phyloP scores from a whole-genome alignment of 30 jellyfish, hydroid and myxozoan species.

The Chrysaora quinquecirrha region DNA sequence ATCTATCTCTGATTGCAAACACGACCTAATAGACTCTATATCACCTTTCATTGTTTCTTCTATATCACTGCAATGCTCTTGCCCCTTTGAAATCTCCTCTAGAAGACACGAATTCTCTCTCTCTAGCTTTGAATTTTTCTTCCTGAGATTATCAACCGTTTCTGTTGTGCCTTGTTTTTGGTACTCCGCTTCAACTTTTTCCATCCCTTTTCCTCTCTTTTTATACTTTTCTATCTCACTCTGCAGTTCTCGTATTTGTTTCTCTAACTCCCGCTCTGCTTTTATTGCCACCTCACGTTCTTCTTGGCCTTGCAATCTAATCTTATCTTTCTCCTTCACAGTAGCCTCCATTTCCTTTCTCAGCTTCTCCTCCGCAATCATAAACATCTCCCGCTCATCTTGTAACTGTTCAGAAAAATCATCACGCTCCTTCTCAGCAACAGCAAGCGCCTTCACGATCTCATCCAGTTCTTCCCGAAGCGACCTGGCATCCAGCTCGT shows the following conservation, averaged over 20 bases:
- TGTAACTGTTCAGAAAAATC: slow-evolving; percentile 28
- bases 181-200: slow-evolving; percentile 17
- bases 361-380: slow-evolving; percentile 41
- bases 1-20: slow-evolving; percentile 37
- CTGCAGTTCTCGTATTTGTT: background rate
- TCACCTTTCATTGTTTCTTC: slow-evolving; percentile 65
- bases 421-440: slow-evolving; percentile 36
- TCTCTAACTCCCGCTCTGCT: slow-evolving; percentile 25
- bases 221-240: background rate
- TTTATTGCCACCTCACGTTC: slow-evolving; percentile 53
- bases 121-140: slow-evolving; percentile 12
- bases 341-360: slow-evolving; percentile 27
- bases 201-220: background rate
- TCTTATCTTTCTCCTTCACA: slow-evolving; percentile 27
- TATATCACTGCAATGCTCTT: slow-evolving; percentile 36
- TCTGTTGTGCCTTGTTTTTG: slow-evolving; percentile 9
- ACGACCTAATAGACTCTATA: slow-evolving; percentile 30
- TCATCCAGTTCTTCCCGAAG: slow-evolving; percentile 35
- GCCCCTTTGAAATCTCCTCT: slow-evolving; percentile 27
- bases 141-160: slow-evolving; percentile 27
- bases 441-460: slow-evolving; percentile 14
- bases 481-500: slow-evolving; percentile 8
- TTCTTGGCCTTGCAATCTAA: slow-evolving; percentile 43
- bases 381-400: slow-evolving; percentile 54
- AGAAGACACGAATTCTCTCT: slow-evolving; percentile 22